phyloP scores from a whole-genome alignment of 2,113 vertebrate genomes.

The Pollachius pollachius region DNA sequence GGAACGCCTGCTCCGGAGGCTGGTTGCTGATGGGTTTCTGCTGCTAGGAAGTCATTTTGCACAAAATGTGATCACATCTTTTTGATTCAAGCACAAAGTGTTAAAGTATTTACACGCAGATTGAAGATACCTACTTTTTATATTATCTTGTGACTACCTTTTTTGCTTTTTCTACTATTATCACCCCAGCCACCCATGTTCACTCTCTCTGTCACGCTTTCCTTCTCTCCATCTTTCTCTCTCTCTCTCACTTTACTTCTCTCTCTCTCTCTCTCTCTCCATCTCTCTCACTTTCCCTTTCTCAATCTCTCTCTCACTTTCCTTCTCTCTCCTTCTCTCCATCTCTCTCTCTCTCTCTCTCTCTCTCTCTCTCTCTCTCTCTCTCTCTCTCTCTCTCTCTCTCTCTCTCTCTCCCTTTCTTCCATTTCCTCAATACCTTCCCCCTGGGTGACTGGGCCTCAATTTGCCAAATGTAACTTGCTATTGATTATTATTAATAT shows the following conservation, averaged over 20 bases:
- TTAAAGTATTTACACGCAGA: no score
- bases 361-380: background rate
- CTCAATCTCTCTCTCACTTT: background rate
- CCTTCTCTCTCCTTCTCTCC: background rate
- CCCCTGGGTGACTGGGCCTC: slow-evolving; percentile 74
- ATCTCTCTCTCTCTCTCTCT: slow-evolving; percentile 34
- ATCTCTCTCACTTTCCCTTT: background rate
- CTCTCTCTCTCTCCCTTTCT: background rate
- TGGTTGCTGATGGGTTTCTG: no score
- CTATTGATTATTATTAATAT: slow-evolving; percentile 95
- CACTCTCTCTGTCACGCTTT: background rate
- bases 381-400: background rate
- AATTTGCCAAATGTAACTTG: slow-evolving; percentile 79
- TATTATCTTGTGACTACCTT: no score
- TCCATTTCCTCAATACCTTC: slow-evolving; percentile 16
- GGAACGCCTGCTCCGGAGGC: no score
- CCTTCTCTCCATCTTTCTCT: background rate
- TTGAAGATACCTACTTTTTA: no score
- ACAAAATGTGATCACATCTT: no score
- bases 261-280: background rate
- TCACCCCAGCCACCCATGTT: no score
- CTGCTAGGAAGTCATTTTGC: no score
- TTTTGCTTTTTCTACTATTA: no score
- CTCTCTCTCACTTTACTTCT: background rate
- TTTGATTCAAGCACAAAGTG: no score